Conservation (phyloP, 2,888 invertebrate species). For the Cheilosia pagana region DNA sequence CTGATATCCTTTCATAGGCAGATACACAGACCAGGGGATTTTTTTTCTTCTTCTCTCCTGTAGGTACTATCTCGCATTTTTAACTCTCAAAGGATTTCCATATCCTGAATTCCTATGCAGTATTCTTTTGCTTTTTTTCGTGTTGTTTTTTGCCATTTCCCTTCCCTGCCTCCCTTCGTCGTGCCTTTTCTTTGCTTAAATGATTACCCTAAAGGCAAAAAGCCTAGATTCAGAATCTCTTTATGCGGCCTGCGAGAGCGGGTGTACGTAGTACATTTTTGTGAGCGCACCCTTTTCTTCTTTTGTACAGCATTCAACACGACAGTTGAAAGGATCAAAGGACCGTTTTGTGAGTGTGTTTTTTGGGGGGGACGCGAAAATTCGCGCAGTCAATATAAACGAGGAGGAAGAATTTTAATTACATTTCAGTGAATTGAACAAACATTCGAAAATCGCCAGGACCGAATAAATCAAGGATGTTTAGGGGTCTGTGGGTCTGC, state of each 20-base stretch:
- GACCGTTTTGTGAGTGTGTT: conserved; percentile 22
- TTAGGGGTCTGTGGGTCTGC: background rate
- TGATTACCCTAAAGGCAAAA: conserved; percentile 62
- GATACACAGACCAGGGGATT: conserved; percentile 26
- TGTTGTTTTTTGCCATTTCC: background rate
- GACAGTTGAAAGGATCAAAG: conserved; percentile 62
- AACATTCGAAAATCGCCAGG: background rate
- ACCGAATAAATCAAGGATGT: conserved; percentile 6
- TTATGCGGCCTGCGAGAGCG: conserved; percentile 13
- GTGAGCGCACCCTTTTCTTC: background rate
- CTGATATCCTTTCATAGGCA: conserved; percentile 71
- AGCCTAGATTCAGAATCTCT: conserved; percentile 63
- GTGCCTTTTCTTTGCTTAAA: conserved; percentile 59
- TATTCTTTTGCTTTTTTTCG: conserved; percentile 12
- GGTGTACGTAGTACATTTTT: background rate
- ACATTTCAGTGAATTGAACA: conserved; percentile 15
- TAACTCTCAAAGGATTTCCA: conserved; percentile 67
- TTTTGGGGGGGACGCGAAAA: background rate
- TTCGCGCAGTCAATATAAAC: conserved; percentile 14
- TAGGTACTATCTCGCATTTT: conserved; percentile 61
- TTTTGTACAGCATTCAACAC: conserved; percentile 37
- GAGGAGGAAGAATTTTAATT: conserved; percentile 35
- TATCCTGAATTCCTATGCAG: conserved; percentile 59
- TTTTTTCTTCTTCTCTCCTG: conserved; percentile 13
- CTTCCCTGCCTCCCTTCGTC: conserved; percentile 15